Percentiles rank a stretch among this genome's conserved stretches.
These are phyloP conservation scores for Beaufortia kweichowensis DNA, from an alignment of 2,113 vertebrate species.

Conservation along the genomic window DNA sequence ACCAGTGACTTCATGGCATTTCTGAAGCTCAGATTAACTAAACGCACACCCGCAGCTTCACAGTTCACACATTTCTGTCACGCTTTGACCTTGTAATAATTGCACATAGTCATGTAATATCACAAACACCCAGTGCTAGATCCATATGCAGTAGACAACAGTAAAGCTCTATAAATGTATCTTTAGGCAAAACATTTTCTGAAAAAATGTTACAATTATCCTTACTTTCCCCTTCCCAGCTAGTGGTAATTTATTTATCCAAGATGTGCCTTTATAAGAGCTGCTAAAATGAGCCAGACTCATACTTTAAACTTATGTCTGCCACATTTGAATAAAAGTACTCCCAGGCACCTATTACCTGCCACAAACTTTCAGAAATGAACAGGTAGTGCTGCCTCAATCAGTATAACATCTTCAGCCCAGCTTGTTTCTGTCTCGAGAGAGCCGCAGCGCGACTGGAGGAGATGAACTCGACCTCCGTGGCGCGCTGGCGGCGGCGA, in stretches of 20 bases:
- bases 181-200: conserved; percentile 27
- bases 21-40: neutral
- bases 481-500: neutral
- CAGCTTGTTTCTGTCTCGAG: neutral
- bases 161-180: neutral
- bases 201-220: too few relatives aligned
- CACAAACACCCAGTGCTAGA: neutral
- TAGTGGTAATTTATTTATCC: too few relatives aligned
- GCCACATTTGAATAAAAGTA: conserved; percentile 65
- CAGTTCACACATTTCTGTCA: neutral
- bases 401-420: neutral
- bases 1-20: conserved; percentile 16
- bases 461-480: neutral
- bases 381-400: conserved; percentile 43
- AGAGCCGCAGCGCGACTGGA: neutral
- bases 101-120: neutral
- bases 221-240: too few relatives aligned
- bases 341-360: neutral
- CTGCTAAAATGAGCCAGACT: too few relatives aligned
- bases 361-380: neutral
- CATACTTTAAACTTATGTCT: conserved; percentile 54
- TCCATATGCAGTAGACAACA: neutral
- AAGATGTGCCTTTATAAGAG: too few relatives aligned
- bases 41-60: neutral
- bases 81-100: neutral